Percentiles rank a stretch among this genome's conserved stretches.
Evolutionary conservation across 2,797 vertebrate genomes (phyloP).

Genomic region (Catharus ustulatus): DNA sequence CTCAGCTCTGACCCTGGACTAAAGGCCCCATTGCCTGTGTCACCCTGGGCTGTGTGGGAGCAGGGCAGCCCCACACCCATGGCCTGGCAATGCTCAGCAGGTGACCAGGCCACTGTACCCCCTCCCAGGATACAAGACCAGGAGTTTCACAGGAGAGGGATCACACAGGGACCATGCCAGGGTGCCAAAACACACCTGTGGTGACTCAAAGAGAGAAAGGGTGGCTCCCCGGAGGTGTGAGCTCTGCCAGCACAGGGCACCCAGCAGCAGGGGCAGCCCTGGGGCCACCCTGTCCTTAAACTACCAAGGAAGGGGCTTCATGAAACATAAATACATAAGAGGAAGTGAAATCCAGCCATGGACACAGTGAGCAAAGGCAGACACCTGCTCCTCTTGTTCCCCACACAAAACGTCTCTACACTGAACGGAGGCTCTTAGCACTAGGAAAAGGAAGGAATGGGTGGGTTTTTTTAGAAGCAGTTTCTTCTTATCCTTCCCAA

Average conservation of each 20-base stretch:
- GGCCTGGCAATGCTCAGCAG: fast-evolving
- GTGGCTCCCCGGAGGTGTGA: background rate
- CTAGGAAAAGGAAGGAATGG: constrained; percentile 5
- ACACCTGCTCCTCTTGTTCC: constrained; percentile 6
- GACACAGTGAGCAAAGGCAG: background rate
- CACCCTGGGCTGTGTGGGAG: background rate
- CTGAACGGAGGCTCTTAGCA: background rate
- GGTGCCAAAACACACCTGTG: fast-evolving
- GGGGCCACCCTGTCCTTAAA: background rate
- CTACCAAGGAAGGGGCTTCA: background rate
- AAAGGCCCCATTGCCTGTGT: background rate
- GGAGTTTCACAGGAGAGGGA: background rate
- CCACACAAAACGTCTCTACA: background rate
- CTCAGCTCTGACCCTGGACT: background rate
- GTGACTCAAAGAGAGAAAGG: background rate
- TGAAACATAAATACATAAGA: background rate
- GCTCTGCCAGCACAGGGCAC: background rate
- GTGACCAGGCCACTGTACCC: fast-evolving
- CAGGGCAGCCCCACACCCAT: background rate
- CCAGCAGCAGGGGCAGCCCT: background rate
- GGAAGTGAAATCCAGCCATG: background rate
- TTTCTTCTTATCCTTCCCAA: background rate
- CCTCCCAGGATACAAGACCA: background rate
- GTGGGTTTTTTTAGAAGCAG: background rate
- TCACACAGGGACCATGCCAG: background rate